Base-by-base conservation (phyloP, 2,888 invertebrate genomes). In the Hartigia nigra region DNA sequence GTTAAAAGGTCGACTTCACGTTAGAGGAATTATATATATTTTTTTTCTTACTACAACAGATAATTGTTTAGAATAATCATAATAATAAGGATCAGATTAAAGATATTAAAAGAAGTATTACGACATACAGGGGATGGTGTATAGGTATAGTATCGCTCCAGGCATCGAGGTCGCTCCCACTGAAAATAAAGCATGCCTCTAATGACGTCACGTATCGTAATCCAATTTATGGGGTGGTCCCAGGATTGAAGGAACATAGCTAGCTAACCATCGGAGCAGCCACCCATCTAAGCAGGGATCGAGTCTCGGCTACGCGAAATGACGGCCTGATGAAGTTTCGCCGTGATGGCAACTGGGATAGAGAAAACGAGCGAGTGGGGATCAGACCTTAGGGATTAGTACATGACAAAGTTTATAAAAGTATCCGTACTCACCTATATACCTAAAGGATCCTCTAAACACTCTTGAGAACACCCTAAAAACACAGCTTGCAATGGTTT, bases 171-270 rank as follows among this genome's bases (percentile, higher is more conserved):
- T 72, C 72, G 76, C 78, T 76, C 76, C 70, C 78, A 75, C 82
- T 83, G 81, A 85, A 88, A 90, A 89, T 89, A 89, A 88, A 88
- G 87, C 87, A 89, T 87, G 83, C 85, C 85, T 84, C 88, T 91
- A 90, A 91, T 89, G 88, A 90, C 88, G 88, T 91, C 92, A 91
- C 92, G 91, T 91, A 90, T 91, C 89, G 88, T 90, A 90, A 92
- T 92, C 91, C 91, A 91, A 92, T 92, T 92, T 91, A 87, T 84
- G 84, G 82, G 81, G 79, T 83, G 84, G 82, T 79, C 79, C 77
- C 75, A 82, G 75, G 76, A 70, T 81, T 84, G 81, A 78, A 82
- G 83, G 77, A 34, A 31, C n/a, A 23, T 55, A 55, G 55, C 55
- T 23, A 31, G 31, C 70, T 72, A 70, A 74, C 55, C 75, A 70